Conservation (phyloP, 2,888 invertebrate genomes). For the Orthosia incerta region DNA sequence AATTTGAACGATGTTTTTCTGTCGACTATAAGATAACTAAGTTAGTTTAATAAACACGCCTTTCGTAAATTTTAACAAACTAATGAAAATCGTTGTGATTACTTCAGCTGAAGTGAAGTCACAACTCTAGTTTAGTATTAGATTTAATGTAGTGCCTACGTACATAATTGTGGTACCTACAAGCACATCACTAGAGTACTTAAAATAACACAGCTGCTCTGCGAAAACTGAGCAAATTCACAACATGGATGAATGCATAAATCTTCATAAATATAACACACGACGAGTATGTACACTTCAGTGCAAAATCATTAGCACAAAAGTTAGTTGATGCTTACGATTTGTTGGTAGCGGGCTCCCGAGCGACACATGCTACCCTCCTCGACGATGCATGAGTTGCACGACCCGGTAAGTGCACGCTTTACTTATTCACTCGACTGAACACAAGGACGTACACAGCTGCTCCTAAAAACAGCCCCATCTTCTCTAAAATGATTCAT, state of each 20-base stretch:
- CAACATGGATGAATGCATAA: conserved; percentile 16
- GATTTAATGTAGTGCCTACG: background rate
- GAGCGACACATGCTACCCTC: conserved; percentile 90
- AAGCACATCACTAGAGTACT: conserved; percentile 26
- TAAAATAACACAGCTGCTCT: conserved; percentile 16
- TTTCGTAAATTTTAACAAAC: conserved; percentile 12
- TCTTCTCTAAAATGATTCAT: conserved; percentile 6
- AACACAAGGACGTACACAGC: conserved; percentile 67
- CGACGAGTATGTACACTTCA: conserved; percentile 39
- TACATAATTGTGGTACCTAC: background rate
- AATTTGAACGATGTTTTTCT: conserved; percentile 42
- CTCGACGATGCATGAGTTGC: conserved; percentile 91
- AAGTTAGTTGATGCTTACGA: conserved; percentile 78
- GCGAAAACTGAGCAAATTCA: conserved; percentile 1
- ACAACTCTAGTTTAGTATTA: conserved; percentile 8
- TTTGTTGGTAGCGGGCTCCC: conserved; percentile 88
- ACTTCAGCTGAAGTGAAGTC: conserved; percentile 10
- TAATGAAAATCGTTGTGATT: conserved; percentile 7
- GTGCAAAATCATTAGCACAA: conserved; percentile 62
- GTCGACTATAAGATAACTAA: conserved; percentile 11
- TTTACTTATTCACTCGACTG: conserved; percentile 55
- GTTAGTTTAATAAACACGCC: conserved; percentile 23
- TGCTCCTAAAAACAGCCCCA: conserved; percentile 43
- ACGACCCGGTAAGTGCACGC: conserved; percentile 90
- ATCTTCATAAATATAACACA: conserved; percentile 25